Evolutionary conservation across 2,888 invertebrate genomes (phyloP), one percentile per base, ranked within the genome.

Genomic region (Mesopsocus fuscifrons): DNA sequence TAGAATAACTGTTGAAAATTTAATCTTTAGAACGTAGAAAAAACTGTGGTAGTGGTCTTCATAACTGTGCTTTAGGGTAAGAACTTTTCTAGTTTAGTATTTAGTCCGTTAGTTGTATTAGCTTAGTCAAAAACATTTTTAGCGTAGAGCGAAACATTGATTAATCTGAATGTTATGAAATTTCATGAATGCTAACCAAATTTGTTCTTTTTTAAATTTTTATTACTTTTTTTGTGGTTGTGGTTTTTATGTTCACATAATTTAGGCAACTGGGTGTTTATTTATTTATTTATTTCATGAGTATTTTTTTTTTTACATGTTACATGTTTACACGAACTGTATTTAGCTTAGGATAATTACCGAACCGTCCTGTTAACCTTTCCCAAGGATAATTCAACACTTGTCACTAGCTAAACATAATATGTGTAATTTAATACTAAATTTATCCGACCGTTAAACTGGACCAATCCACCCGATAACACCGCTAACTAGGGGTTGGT

Each of bases 161-260:
- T 47, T 48, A 30, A 41, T 44, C 45, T 49, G 50, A 48, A 42
- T 49, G 49, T 53, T 55, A 55, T 55, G 54, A 55, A 55, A 55
- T 55, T 55, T 55, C 54, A 54, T 55, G 54, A 52, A 54, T 52
- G 50, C 50, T 48, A 35, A 44, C 26, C 11, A 11, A 26, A 11
- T 26, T 26, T 6, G 26, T 26, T 26, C 26, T 26, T 26, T 26
- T 26, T 45, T 33, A 16, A 18, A 11, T 41, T 18, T 20, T 26
- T 2, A 20, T 38, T 11, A 18, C 32, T 42, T 33, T 43, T 33
- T 44, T 43, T 26, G 26, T 26, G 26, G 26, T 26, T 26, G 26
- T 26, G 26, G 26, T 26, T 11, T 26, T 26, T 11, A 9, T 46
- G 42, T 38, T 41, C 42, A 43, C 38, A 34, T 45, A 34, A 41